Conservation (phyloP, 2,888 invertebrate species). For the Chironomus riparius region DNA sequence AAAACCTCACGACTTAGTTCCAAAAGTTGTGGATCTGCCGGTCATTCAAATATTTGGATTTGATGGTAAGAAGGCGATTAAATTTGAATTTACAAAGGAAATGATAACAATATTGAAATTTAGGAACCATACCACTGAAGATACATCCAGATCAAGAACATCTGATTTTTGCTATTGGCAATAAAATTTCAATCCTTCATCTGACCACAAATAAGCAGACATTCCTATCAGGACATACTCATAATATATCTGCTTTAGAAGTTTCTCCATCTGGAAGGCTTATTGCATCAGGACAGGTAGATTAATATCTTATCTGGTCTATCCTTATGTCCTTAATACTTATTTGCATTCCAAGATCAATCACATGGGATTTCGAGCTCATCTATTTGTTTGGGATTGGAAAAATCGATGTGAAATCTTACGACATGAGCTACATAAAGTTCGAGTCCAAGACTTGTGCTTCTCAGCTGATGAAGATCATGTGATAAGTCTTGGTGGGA, state of each 20-base stretch:
- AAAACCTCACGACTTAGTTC: too few species aligned
- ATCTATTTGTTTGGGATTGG: conserved; percentile 82
- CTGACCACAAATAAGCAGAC: conserved; percentile 60
- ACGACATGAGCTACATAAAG: conserved; percentile 77
- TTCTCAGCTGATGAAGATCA: conserved; percentile 75
- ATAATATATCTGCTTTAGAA: conserved; percentile 66
- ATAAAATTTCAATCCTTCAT: conserved; percentile 63
- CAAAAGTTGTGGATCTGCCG: too few species aligned
- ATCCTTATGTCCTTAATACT: conserved; percentile 44
- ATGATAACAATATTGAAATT: not conserved
- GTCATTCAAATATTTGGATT: too few species aligned
- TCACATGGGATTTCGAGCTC: conserved; percentile 82
- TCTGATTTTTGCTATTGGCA: conserved; percentile 68
- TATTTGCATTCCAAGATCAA: conserved; percentile 82
- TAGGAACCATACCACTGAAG: conserved; percentile 33
- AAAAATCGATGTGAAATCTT: conserved; percentile 51
- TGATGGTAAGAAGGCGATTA: too few species aligned
- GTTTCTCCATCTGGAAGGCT: conserved; percentile 49
- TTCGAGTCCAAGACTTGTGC: conserved; percentile 73
- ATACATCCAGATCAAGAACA: conserved; percentile 63
- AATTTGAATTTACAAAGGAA: not conserved
- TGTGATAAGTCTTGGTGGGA: conserved; percentile 77
- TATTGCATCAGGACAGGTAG: conserved; percentile 4
- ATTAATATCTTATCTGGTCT: not conserved
- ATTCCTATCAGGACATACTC: conserved; percentile 71